phyloP scores from a whole-genome alignment of 1,140 invertebrate genomes.

The Macrotrachela quadricornifera region DNA sequence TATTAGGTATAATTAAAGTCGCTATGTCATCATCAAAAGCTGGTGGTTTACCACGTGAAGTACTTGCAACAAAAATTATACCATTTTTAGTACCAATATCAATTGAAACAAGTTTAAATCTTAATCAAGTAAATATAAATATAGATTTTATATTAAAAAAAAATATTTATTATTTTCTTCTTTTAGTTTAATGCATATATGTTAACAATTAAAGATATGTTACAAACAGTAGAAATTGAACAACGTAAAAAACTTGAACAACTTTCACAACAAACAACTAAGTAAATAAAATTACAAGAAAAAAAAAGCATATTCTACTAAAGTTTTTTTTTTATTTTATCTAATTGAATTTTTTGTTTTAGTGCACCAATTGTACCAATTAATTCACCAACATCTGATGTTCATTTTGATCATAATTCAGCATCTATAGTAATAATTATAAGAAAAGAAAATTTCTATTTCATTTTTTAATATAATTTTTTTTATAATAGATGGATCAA shows the following conservation, averaged over 20 bases:
- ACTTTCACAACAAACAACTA: not conserved
- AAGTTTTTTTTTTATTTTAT: no score
- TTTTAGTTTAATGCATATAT: conserved; percentile 60
- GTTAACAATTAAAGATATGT: conserved; percentile 64
- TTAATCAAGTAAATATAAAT: conserved; percentile 42
- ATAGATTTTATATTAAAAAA: no score
- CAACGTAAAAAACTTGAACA: conserved; percentile 71
- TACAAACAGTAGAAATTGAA: conserved; percentile 61
- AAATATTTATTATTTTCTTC: not conserved
- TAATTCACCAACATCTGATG: no score
- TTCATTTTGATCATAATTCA: no score
- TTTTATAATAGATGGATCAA: no score
- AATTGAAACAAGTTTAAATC: conserved; percentile 72
- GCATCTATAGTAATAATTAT: no score
- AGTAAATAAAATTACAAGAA: no score
- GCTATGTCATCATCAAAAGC: conserved; percentile 61
- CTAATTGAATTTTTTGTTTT: no score
- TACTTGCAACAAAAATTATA: conserved; percentile 69
- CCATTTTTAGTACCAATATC: conserved; percentile 80
- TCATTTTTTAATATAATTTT: no score
- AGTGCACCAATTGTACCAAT: no score
- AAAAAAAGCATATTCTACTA: no score
- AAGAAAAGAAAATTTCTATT: no score
- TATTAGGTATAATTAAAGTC: conserved; percentile 59
- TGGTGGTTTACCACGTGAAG: conserved; percentile 67